Evolutionary conservation across 2,888 invertebrate genomes (phyloP), one percentile per base, ranked within the genome.

Genomic region (Trimorus sp.): DNA sequence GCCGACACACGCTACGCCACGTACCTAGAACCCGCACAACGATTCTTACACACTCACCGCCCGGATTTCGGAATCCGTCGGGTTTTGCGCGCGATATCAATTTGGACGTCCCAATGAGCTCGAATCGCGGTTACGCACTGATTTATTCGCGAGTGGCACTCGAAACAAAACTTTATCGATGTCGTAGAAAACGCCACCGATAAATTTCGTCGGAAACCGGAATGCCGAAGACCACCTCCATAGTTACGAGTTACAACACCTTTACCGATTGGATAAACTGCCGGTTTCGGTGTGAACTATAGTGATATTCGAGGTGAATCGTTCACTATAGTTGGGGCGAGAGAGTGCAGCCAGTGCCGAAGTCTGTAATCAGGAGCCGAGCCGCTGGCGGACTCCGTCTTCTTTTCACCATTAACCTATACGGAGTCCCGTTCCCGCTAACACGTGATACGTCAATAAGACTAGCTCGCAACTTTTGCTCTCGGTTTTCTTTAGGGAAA

Each of bases 321-420:
- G 82, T 53, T 78, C 77, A 66, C 88, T 87, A 89, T 88, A 87
- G 86, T 86, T 84, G 88, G 90, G 90, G 89, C 89, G 90, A 90
- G 90, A 91, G 91, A 91, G 90, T 90, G 88, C 90, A 89, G 89
- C 87, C 87, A 90, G 11, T 88, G 86, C 85, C 88, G 90, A 87
- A 89, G 89, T 91, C 91, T 91, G 91, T 91, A 91, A 91, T 91
- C 91, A 91, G 90, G 88, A 84, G 84, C 66, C 83, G 45, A 83
- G 84, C 84, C 84, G 84, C 84, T 84, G 83, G 84, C 83, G 59
- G 79, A 70, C 68, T 73, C 85, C 81, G 85, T 83, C 84, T 74
- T 80, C 85, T 86, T 88, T 86, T 89, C 86, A 87, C 89, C 89
- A 90, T 90, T 90, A 90, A 89, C 89, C 89, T 89, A 89, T 88